Base-by-base conservation (phyloP, 1,140 invertebrate species). In the Drosophila baimaii region DNA sequence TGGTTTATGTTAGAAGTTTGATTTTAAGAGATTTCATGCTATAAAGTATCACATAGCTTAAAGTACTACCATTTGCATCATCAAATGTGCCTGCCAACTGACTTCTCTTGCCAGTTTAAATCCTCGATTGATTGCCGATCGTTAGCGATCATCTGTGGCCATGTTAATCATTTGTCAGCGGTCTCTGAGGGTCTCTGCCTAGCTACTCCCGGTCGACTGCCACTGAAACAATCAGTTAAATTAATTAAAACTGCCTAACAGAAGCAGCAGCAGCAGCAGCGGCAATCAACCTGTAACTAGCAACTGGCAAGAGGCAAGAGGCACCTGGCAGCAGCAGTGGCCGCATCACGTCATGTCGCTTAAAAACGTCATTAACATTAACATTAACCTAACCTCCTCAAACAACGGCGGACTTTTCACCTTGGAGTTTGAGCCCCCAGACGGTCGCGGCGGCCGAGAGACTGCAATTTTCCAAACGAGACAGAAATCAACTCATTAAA, bases 341-440 rank as follows among this genome's bases (percentile, higher is more conserved):
- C 56, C 54, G 63, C 74, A 77, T 57, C 75, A 75, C 80, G 80
- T 79, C 68, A 82, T 83, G 75, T 75, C 80, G 80, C 70, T 83
- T 82, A 83, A 82, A 83, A 79, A 70, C 80, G 63, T 82, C 80
- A 83, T 82, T 82, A 82, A 82, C 79, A 82, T 83, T 74, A 82
- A 70, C 75, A 81, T 81, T 81, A 81, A 64, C 77, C 77, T 80
- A 82, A 79, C 58, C 78, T 69, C 78, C 72, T 68, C 65, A 69
- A 69, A 69, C 56, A 81, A 79, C 80, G 76, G 81, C 57, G 46
- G 80, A 79, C 69, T 82, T 82, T 82, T 83, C 80, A 82, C 80
- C 79, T 82, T 82, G 80, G 59, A 72, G 58, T 39, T 17, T 65
- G 23, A 35, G 46, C 35, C 35, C 47, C 31, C 25, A 23, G 54